Evolutionary conservation across 2,113 vertebrate species (phyloP).

Genomic region (Albula goreensis): DNA sequence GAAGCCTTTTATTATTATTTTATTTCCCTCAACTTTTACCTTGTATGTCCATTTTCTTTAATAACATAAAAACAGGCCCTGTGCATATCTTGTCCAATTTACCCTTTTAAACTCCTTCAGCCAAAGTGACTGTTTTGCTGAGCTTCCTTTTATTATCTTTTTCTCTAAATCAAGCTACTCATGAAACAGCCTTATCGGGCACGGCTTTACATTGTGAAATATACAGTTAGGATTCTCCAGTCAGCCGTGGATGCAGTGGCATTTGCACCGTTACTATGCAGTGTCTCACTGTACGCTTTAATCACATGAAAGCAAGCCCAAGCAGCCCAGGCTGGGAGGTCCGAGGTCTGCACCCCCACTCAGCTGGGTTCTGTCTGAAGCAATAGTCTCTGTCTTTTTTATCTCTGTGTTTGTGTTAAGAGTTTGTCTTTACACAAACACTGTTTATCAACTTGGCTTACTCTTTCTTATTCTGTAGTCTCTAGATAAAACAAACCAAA

Average conservation of each 20-base stretch:
- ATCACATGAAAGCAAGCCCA: background rate
- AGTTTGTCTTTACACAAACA: background rate
- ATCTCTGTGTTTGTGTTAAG: background rate
- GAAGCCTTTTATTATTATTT: too few species aligned
- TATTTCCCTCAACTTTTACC: too few species aligned
- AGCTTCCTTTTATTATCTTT: background rate
- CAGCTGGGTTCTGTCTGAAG: background rate
- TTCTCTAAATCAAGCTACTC: background rate
- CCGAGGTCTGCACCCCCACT: background rate
- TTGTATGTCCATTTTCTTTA: background rate
- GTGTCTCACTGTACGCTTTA: background rate
- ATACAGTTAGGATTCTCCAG: background rate
- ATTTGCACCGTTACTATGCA: background rate
- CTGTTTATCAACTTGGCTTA: too few species aligned
- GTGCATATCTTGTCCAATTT: background rate
- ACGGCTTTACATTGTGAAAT: background rate
- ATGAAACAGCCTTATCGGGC: background rate
- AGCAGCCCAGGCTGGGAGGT: background rate
- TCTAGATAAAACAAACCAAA: too few species aligned
- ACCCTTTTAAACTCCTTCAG: background rate
- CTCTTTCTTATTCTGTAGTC: too few species aligned
- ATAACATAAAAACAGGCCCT: background rate
- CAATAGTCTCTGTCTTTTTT: background rate
- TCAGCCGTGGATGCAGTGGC: background rate
- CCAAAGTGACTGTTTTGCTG: background rate